Conservation (phyloP, 2,797 vertebrate genomes). For the Microctenopoma lineatum region DNA sequence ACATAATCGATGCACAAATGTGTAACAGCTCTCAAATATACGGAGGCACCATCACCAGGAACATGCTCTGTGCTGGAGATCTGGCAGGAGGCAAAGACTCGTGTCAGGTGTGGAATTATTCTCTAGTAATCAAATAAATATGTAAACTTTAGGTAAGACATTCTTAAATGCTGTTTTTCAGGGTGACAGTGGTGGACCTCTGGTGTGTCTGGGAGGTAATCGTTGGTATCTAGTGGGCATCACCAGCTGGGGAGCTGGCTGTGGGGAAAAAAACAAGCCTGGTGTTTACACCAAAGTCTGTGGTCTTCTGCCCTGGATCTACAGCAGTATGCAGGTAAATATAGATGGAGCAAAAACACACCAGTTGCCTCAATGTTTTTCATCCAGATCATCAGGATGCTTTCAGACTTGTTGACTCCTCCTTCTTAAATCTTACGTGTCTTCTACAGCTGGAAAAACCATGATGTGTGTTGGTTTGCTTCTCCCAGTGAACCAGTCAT, state of each 20-base stretch:
- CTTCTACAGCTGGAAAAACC: conserved; percentile 55
- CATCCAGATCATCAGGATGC: background rate
- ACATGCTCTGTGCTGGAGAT: conserved; percentile 93
- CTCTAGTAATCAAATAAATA: background rate
- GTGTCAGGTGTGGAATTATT: conserved; percentile 87
- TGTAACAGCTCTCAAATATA: conserved; percentile 88
- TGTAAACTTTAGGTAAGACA: background rate
- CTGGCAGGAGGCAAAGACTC: conserved; percentile 89
- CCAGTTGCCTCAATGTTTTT: background rate
- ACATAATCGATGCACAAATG: conserved; percentile 79
- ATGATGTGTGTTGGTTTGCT: conserved; percentile 41
- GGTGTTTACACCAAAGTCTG: conserved; percentile 90
- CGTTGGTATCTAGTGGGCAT: conserved; percentile 89
- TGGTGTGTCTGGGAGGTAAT: conserved; percentile 84
- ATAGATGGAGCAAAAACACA: background rate
- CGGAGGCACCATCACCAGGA: conserved; percentile 78
- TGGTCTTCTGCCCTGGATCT: conserved; percentile 88
- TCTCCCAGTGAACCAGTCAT: conserved; percentile 31
- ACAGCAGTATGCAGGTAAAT: conserved; percentile 91
- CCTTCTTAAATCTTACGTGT: conserved; percentile 15
- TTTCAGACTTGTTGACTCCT: background rate
- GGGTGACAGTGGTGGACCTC: conserved; percentile 95
- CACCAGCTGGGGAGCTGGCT: conserved; percentile 94
- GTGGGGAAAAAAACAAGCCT: conserved; percentile 86
- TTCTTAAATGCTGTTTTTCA: conserved; percentile 47